Conservation (phyloP, 1,140 invertebrate genomes). For the Asobara japonica region DNA sequence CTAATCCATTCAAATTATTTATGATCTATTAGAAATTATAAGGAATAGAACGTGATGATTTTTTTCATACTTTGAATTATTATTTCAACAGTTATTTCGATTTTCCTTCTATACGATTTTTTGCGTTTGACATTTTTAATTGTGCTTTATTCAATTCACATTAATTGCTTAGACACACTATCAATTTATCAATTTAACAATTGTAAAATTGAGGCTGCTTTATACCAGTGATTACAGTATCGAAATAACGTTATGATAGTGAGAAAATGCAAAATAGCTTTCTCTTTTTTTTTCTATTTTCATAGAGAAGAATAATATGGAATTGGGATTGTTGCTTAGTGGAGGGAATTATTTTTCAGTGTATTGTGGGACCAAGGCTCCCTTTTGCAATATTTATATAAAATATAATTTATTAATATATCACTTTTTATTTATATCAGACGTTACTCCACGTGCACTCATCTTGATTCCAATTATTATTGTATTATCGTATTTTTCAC, state of each 20-base stretch:
- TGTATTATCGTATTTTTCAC: not conserved
- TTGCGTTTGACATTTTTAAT: not conserved
- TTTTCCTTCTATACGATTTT: not conserved
- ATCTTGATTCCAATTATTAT: not conserved
- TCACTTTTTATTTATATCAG: not conserved
- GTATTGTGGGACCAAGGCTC: not conserved
- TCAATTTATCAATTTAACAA: too few species aligned
- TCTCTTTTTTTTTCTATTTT: slow-evolving; percentile 9
- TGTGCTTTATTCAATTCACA: not conserved
- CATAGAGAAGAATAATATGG: not conserved
- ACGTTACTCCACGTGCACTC: not conserved
- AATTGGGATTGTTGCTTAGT: not conserved
- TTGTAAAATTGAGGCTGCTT: not conserved
- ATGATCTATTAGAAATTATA: not conserved
- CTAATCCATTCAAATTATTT: slow-evolving; percentile 35
- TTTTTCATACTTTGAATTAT: too few species aligned
- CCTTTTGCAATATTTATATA: slow-evolving; percentile 10
- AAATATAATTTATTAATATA: slow-evolving; percentile 16
- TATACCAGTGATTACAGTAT: not conserved
- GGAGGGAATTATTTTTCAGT: not conserved
- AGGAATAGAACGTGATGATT: too few species aligned
- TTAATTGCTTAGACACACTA: not conserved
- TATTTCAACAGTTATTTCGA: too few species aligned
- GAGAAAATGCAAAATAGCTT: not conserved
- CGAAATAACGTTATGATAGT: not conserved